Percentiles rank a stretch among this genome's conserved stretches.
Conservation (phyloP, 2,888 invertebrate species). For the Cordilura impudica region DNA sequence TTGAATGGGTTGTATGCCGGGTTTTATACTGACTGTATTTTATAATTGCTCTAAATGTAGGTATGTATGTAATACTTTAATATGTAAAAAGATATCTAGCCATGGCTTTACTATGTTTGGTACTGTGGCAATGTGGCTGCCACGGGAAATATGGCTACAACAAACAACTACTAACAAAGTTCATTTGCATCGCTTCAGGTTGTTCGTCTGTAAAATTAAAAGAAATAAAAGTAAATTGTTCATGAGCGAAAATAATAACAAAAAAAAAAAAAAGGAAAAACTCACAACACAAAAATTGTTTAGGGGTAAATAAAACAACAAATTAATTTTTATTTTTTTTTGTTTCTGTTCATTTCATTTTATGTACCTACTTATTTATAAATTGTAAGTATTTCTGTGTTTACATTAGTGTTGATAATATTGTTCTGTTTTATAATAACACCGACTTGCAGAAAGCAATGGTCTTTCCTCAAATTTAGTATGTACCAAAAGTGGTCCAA, state of each 20-base stretch:
- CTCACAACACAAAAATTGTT: neutral
- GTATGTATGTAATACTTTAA: neutral
- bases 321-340: neutral
- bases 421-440: no score
- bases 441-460: no score
- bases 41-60: no score
- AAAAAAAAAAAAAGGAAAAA: slow-evolving; percentile 18
- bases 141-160: slow-evolving; percentile 51
- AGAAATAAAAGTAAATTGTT: slow-evolving; percentile 60
- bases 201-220: slow-evolving; percentile 61
- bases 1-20: no score
- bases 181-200: slow-evolving; percentile 60
- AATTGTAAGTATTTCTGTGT: no score
- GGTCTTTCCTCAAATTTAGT: no score
- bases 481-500: no score
- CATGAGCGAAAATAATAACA: slow-evolving; percentile 41
- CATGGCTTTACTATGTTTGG: neutral
- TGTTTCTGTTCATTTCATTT: no score
- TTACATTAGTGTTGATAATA: no score
- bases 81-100: neutral
- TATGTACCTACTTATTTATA: no score
- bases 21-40: no score
- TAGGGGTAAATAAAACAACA: neutral
- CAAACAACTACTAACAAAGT: slow-evolving; percentile 62
- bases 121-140: slow-evolving; percentile 32